phyloP scores from a whole-genome alignment of 2,113 vertebrate species.

The Ameiurus melas region DNA sequence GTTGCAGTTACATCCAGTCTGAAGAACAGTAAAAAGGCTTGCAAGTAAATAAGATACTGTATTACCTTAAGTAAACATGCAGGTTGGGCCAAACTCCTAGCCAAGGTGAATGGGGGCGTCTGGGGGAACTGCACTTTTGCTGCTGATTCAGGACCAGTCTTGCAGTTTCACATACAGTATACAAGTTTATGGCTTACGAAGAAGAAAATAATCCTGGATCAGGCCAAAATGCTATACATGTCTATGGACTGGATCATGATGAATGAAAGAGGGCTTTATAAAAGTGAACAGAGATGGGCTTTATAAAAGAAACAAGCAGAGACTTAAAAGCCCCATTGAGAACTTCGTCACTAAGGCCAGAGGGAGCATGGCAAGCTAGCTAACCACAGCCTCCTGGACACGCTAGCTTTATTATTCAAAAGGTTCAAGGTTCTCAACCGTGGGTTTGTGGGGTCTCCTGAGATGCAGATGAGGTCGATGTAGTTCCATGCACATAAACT shows the following conservation, averaged over 20 bases:
- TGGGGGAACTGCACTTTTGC: neutral
- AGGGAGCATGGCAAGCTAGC: neutral
- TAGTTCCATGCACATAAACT: neutral
- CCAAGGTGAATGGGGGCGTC: conserved; percentile 41
- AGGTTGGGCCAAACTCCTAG: conserved; percentile 61
- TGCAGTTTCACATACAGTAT: conserved; percentile 26
- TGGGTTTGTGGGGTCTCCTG: neutral
- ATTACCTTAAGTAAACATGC: conserved; percentile 65
- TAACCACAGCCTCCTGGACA: neutral
- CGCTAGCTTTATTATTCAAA: neutral
- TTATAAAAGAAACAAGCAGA: conserved; percentile 62
- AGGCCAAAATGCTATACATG: conserved; percentile 41
- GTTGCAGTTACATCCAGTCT: conserved; percentile 27
- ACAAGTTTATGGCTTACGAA: neutral
- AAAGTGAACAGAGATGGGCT: conserved; percentile 67
- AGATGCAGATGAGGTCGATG: neutral
- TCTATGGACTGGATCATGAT: conserved; percentile 49
- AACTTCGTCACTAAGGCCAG: conserved; percentile 2
- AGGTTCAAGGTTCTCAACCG: neutral
- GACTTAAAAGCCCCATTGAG: conserved; percentile 52
- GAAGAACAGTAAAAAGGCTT: conserved; percentile 48
- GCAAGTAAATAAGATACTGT: conserved; percentile 53
- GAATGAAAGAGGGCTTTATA: conserved; percentile 70
- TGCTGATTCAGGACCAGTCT: conserved; percentile 18
- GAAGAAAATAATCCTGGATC: neutral